These are phyloP conservation scores for Cosmia pyralina DNA, from an alignment of 2,888 invertebrate species.

Conservation along the genomic window DNA sequence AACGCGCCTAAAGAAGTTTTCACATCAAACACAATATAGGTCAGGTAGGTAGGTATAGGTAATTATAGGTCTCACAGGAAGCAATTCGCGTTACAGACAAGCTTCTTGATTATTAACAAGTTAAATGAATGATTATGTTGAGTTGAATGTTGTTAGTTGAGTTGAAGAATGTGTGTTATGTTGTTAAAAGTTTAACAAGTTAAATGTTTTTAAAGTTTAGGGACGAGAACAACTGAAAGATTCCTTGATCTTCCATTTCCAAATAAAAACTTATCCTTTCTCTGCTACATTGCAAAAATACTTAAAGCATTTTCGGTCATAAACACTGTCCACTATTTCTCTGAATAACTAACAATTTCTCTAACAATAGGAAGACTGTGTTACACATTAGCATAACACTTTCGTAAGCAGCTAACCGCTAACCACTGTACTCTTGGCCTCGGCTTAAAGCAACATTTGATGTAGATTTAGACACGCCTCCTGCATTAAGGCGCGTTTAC, in stretches of 20 bases:
- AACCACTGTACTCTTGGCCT: constrained; percentile 47
- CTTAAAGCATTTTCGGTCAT: neutral
- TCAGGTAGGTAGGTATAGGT: no score
- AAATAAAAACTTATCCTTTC: neutral
- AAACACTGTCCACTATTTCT: neutral
- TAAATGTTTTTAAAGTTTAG: neutral
- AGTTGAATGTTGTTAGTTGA: no score
- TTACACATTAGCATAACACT: constrained; percentile 46
- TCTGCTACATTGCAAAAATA: neutral
- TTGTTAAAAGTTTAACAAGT: no score
- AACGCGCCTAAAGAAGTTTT: no score
- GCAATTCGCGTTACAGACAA: neutral
- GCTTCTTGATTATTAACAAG: neutral
- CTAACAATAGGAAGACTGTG: constrained; percentile 25
- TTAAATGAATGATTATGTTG: no score
- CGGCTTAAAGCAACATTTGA: constrained; percentile 64
- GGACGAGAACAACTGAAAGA: neutral
- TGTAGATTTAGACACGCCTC: constrained; percentile 73
- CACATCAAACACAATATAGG: no score
- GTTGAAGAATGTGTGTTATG: no score
- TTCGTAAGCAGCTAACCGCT: constrained; percentile 31
- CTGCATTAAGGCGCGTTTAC: constrained; percentile 65
- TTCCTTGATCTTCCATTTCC: neutral
- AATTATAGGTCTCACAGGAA: neutral
- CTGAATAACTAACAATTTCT: constrained; percentile 5